Conservation (phyloP, 2,888 invertebrate genomes). For the Strigamia transsilvanica region DNA sequence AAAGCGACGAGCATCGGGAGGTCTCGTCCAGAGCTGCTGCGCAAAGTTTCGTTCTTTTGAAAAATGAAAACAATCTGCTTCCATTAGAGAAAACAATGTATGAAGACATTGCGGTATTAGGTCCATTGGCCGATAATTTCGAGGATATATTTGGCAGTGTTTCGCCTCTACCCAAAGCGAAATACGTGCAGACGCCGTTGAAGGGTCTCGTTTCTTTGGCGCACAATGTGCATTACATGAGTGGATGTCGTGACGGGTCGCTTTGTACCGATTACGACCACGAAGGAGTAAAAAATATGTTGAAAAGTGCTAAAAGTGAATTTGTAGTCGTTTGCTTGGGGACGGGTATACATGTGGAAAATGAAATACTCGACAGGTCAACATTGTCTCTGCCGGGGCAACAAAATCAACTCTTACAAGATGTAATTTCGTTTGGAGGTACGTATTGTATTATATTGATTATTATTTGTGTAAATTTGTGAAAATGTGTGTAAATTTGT, state of each 20-base stretch:
- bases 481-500: too few species aligned
- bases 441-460: neutral
- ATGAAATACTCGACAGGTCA: constrained; percentile 54
- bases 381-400: constrained; percentile 54
- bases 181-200: constrained; percentile 51
- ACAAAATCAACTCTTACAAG: constrained; percentile 53
- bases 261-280: constrained; percentile 51
- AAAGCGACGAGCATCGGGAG: constrained; percentile 52
- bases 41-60: constrained; percentile 53
- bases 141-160: constrained; percentile 52
- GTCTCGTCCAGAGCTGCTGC: constrained; percentile 51
- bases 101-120: constrained; percentile 54
- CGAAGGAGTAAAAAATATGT: constrained; percentile 31
- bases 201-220: constrained; percentile 40
- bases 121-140: constrained; percentile 55
- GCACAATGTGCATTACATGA: constrained; percentile 1
- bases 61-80: constrained; percentile 50
- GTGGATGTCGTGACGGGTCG: constrained; percentile 51
- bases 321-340: constrained; percentile 55
- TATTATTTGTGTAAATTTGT: neutral
- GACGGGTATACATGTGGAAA: constrained; percentile 54
- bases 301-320: constrained; percentile 14
- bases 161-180: constrained; percentile 51
- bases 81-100: constrained; percentile 50
- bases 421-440: constrained; percentile 38